A percentile compares a stretch with the other conserved stretches of the same genome.
These are phyloP conservation scores for Gymnocypris eckloni DNA, from an alignment of 2,797 vertebrate genomes.

Conservation along the genomic window DNA sequence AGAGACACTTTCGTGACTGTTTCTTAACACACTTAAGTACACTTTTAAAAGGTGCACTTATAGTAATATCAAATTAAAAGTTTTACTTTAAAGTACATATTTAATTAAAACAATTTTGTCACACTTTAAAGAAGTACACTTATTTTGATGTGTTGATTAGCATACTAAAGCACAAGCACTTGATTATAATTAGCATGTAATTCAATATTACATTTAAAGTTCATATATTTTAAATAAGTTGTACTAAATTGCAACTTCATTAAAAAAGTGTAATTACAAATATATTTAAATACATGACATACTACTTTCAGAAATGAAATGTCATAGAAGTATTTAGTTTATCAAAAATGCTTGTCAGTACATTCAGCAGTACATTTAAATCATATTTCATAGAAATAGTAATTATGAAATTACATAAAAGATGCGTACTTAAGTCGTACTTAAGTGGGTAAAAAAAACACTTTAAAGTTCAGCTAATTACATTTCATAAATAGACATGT, in stretches of 20 bases:
- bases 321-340: not conserved
- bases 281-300: too few relatives aligned
- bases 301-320: too few relatives aligned
- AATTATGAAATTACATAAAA: not conserved
- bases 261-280: not conserved
- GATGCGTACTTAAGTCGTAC: not conserved
- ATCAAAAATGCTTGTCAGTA: not conserved
- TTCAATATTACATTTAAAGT: not conserved
- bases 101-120: not conserved
- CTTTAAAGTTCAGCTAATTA: not conserved
- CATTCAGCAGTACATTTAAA: not conserved
- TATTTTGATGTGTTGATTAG: not conserved
- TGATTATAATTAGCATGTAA: not conserved
- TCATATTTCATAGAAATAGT: not conserved
- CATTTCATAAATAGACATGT: not conserved
- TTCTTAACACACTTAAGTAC: not conserved
- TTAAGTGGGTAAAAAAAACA: not conserved
- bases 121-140: not conserved
- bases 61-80: not conserved
- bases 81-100: not conserved
- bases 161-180: not conserved
- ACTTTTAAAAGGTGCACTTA: not conserved
- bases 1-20: not conserved
- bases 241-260: not conserved
- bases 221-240: not conserved